A percentile compares a stretch with the other conserved stretches of the same genome.
Conservation (phyloP, 1,140 invertebrate species). For the Drosophila repletoides region DNA sequence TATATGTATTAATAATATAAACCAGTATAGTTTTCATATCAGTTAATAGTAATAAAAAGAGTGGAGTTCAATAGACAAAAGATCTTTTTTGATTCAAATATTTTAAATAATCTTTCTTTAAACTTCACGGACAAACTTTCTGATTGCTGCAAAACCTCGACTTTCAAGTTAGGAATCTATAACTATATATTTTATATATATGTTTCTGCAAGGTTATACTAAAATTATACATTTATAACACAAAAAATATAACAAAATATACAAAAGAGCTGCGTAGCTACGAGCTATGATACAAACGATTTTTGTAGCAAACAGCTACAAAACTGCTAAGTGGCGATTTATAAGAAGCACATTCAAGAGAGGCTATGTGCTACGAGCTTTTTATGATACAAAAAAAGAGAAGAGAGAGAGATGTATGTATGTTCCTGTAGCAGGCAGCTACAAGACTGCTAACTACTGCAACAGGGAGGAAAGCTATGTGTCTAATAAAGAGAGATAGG, state of each 20-base stretch:
- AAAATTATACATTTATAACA: neutral
- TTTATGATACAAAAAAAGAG: slow-evolving; percentile 1
- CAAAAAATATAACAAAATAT: slow-evolving; percentile 5
- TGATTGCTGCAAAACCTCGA: too few species aligned
- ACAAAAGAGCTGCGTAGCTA: slow-evolving; percentile 1
- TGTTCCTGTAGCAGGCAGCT: neutral
- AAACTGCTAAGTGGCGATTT: neutral
- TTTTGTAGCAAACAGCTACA: neutral
- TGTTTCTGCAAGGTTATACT: neutral
- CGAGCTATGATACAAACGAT: neutral
- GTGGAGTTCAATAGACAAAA: too few species aligned
- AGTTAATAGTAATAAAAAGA: too few species aligned
- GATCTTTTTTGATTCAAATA: too few species aligned
- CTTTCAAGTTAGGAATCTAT: too few species aligned
- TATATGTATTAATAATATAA: too few species aligned
- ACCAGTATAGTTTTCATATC: too few species aligned
- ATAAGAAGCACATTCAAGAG: neutral
- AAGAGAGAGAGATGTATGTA: neutral
- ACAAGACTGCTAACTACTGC: neutral
- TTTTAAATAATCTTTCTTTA: too few species aligned
- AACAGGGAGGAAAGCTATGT: too few species aligned
- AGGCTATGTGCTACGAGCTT: too few species aligned
- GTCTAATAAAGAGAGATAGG: neutral
- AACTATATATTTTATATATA: too few species aligned
- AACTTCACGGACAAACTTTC: too few species aligned